Base-by-base conservation (phyloP, 2,113 vertebrate species). In the Phoxinus phoxinus region DNA sequence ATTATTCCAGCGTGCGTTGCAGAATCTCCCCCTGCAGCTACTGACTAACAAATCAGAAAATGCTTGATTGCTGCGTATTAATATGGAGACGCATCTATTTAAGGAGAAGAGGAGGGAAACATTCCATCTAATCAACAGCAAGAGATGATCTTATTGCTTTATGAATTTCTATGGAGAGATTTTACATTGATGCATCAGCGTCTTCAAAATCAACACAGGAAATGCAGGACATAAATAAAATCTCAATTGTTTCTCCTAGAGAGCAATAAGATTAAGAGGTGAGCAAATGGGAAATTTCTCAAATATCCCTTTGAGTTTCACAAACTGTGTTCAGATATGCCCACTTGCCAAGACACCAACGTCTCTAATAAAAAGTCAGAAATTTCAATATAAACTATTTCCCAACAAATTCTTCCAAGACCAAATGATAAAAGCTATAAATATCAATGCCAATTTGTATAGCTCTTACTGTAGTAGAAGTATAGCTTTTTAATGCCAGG, bases 21-120 rank as follows among this genome's bases (percentile, higher is more conserved):
- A 86, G 63, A 58, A 15, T 86, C 80, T 89, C 81, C 71, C 87
- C 87, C 89, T 69, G 19, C 72, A 84, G 88, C 86, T 81, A 84
- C 63, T 86, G 78, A 91, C 89, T 88, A 90, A 84, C 85, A 85
- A 90, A 87, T 89, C 87, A 86, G 79, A 89, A 51, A 88, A 81
- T 74, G 44, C 76, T 75, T 81, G 76, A 87, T 81, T 84, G 83
- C 76, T 61, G 56, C 67, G 48, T 41, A 81, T 51, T 81, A 87
- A 80, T 84, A 87, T 84, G 30, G 25, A 84, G 44, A 79, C 35
- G 41, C 44, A 61, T 44, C 12, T 58, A 81, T 73, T 79, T 44
- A 69, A 51, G 8, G 37, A 81, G 12, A 84, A 75, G 51, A 59
- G 27, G 30, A 63, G 37, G 23, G 13, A 41, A 48, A 41, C 27